phyloP scores from a whole-genome alignment of 2,797 vertebrate species.

The Pitangus sulphuratus region DNA sequence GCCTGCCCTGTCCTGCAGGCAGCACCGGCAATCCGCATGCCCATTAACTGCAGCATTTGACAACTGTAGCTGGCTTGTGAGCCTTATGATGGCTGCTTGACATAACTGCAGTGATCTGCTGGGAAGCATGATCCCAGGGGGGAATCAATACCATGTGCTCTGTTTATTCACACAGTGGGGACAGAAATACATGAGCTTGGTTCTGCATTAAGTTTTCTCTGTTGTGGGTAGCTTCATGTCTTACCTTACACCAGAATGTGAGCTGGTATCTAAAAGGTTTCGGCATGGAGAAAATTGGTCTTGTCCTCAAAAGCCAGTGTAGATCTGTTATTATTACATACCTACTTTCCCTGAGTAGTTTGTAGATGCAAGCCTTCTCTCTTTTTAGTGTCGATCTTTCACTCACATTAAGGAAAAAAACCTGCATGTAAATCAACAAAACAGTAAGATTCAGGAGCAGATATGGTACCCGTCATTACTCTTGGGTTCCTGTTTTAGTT shows the following conservation, averaged over 20 bases:
- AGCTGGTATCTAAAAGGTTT: not conserved
- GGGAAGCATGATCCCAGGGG: not conserved
- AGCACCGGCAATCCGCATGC: not conserved
- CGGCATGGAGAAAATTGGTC: not conserved
- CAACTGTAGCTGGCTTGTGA: not conserved
- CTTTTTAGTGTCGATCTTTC: not conserved
- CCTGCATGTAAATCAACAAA: not conserved
- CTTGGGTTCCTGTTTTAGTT: not conserved
- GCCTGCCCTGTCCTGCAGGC: not conserved
- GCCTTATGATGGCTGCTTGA: not conserved
- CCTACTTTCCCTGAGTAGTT: fast-evolving
- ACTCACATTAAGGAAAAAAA: not conserved
- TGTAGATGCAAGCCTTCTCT: not conserved
- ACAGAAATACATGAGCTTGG: not conserved
- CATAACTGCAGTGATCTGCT: not conserved
- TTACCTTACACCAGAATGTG: not conserved
- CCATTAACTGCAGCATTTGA: not conserved
- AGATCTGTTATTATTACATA: not conserved
- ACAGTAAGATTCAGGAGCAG: not conserved
- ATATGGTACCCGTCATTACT: not conserved
- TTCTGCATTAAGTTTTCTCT: not conserved
- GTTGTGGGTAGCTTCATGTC: fast-evolving
- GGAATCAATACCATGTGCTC: not conserved
- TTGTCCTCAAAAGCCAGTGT: not conserved
- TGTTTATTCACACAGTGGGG: not conserved